These are phyloP conservation scores for Hoplostethus atlanticus DNA, from an alignment of 2,797 vertebrate genomes.

Conservation along the genomic window DNA sequence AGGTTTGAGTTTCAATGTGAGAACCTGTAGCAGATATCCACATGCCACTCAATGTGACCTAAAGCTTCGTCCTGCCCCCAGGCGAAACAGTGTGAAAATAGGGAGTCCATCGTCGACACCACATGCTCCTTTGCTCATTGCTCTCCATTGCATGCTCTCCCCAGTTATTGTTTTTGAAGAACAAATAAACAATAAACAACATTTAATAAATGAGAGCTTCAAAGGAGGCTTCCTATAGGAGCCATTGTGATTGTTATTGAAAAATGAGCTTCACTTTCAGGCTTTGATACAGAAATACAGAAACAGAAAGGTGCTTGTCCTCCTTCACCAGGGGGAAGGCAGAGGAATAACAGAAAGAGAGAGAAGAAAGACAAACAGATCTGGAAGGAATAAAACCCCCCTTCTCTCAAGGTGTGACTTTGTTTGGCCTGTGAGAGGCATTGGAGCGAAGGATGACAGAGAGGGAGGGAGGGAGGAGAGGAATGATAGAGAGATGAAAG, in stretches of 20 bases:
- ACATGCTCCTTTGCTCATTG: conserved; percentile 21
- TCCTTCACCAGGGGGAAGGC: conserved; percentile 47
- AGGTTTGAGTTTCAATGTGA: too few relatives aligned
- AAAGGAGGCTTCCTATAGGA: conserved; percentile 50
- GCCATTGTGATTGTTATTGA: conserved; percentile 59
- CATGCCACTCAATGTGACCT: too few relatives aligned
- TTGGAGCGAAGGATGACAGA: conserved; percentile 57
- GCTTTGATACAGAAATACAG: conserved; percentile 71
- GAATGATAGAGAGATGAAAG: conserved; percentile 71
- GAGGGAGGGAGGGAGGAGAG: conserved; percentile 7
- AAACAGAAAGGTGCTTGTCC: conserved; percentile 68
- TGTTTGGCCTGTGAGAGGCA: conserved; percentile 64
- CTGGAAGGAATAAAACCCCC: conserved; percentile 57
- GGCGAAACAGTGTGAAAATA: too few relatives aligned
- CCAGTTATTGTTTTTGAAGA: conserved; percentile 45
- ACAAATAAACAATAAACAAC: conserved; percentile 26
- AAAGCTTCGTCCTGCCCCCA: too few relatives aligned
- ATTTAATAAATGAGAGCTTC: conserved; percentile 45
- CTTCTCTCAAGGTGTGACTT: conserved; percentile 50
- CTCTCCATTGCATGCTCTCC: conserved; percentile 15
- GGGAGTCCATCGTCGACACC: conserved; percentile 5
- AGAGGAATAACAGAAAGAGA: background rate
- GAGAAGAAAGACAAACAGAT: conserved; percentile 53
- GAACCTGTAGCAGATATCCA: too few relatives aligned
- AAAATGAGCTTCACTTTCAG: conserved; percentile 69